Base-by-base conservation (phyloP, 2,113 vertebrate species). In the Trachemys scripta region DNA sequence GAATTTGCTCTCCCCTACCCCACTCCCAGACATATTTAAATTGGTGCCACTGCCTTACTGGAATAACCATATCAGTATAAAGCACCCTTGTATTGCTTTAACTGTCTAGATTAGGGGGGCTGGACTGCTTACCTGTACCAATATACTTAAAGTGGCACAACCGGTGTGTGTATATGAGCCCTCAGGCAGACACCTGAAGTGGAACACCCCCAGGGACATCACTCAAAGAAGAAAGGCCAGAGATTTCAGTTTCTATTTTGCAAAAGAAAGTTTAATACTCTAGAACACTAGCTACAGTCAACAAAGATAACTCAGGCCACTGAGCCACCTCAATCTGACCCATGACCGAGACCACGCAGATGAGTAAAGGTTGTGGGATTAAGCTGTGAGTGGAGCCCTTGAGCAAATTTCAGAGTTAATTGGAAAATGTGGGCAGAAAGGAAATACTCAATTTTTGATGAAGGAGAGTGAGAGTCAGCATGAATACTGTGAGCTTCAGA, bases 371-470 rank as follows among this genome's bases (percentile, higher is more conserved):
- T 57, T 87, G 42, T 50, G 65, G 20, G 5, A 12, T 84, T 19
- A 89, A 89, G 59, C 42, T 83, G 51, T 87, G n/a, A 91, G 85
- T 54, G 80, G 27, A 89, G 56, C 80, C 96, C 80, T 80, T 93
- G 84, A 93, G 82, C 59, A 81, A 83, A 87, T 2, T 20, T 76
- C 75, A 81, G 35, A 56, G 90, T 92, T 94, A 90, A 93, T 93
- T 96, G 87, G 91, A 91, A 96, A 94, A 65, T 78, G 38, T 86
- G 56, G 49, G 81, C 87, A 1, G 2, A 88, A 92, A 94, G 78
- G 38, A 19, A 78, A 82, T 93, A 49, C 90, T 91, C 53, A 54
- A 3, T 93, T 54, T 87, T 87, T 96, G 84, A 85, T 93, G 84
- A 97, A 90, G 65, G 54, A 94, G 54, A 85, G 57, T 14, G 51